A percentile compares a stretch with the other conserved stretches of the same genome.
Evolutionary conservation across 2,888 invertebrate genomes (phyloP).

Genomic region (Xestobium rufovillosum): DNA sequence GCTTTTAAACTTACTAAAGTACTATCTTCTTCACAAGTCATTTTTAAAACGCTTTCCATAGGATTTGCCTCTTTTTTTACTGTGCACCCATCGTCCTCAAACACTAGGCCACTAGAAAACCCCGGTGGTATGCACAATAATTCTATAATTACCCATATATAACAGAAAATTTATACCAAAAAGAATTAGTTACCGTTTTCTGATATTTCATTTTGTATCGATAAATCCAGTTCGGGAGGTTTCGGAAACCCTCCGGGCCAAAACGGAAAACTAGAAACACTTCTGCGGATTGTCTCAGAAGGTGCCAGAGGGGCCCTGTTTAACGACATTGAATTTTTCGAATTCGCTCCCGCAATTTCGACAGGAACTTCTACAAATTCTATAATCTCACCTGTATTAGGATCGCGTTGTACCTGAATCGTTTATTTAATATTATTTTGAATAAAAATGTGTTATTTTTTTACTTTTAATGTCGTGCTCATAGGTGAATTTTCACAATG

Average conservation of each 20-base stretch:
- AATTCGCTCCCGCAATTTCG: slow-evolving; percentile 54
- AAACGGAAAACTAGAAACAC: slow-evolving; percentile 75
- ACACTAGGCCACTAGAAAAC: slow-evolving; percentile 51
- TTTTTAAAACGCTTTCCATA: slow-evolving; percentile 5
- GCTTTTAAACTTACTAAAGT: slow-evolving; percentile 51
- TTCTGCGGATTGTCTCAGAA: slow-evolving; percentile 64
- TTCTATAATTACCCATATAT: slow-evolving; percentile 28
- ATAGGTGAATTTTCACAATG: slow-evolving; percentile 46
- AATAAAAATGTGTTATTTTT: slow-evolving; percentile 8
- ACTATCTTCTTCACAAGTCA: slow-evolving; percentile 30
- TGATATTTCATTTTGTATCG: too few relatives aligned
- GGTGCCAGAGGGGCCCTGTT: slow-evolving; percentile 68
- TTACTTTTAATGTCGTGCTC: slow-evolving; percentile 48
- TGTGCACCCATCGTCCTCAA: slow-evolving; percentile 50
- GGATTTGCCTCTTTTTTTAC: slow-evolving; percentile 34
- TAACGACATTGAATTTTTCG: slow-evolving; percentile 73
- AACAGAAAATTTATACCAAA: slow-evolving; percentile 5
- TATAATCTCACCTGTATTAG: slow-evolving; percentile 65
- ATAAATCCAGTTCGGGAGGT: slow-evolving; percentile 48
- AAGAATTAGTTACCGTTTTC: too few relatives aligned
- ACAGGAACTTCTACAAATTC: slow-evolving; percentile 57
- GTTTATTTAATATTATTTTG: not conserved
- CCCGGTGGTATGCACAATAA: slow-evolving; percentile 57
- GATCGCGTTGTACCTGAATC: slow-evolving; percentile 59
- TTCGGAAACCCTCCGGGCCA: slow-evolving; percentile 75